These are phyloP conservation scores for Turritopsis dohrnii DNA, from an alignment of 30 jellyfish, hydroid and myxozoan genomes.

Conservation along the genomic window DNA sequence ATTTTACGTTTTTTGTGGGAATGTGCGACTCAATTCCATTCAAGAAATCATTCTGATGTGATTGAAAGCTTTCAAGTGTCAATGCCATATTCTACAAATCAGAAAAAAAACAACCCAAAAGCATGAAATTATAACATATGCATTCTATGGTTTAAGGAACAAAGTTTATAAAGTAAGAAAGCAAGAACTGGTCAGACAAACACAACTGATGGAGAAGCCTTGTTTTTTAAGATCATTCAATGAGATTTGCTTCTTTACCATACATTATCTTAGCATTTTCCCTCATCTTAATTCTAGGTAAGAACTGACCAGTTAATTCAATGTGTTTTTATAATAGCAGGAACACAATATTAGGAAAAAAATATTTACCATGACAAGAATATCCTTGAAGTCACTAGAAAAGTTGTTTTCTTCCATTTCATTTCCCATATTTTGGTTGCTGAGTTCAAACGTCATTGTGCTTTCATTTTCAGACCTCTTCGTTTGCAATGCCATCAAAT, in stretches of 20 bases:
- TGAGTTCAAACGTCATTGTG: background rate
- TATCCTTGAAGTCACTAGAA: background rate
- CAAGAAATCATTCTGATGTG: slow-evolving; percentile 25
- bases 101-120: no score
- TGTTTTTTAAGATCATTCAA: no score
- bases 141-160: no score
- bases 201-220: no score
- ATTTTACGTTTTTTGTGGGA: slow-evolving; percentile 24
- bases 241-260: no score
- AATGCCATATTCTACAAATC: slow-evolving; percentile 32
- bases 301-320: no score
- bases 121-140: no score
- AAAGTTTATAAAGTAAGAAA: no score
- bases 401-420: background rate
- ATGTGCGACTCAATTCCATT: slow-evolving; percentile 42
- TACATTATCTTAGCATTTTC: no score
- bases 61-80: slow-evolving; percentile 11
- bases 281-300: no score
- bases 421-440: background rate
- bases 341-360: background rate
- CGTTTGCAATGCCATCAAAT: background rate
- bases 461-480: background rate
- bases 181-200: no score
- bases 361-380: background rate
- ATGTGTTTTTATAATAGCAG: no score